Evolutionary conservation across 2,797 vertebrate species (phyloP).

Genomic region (Chelmon rostratus): DNA sequence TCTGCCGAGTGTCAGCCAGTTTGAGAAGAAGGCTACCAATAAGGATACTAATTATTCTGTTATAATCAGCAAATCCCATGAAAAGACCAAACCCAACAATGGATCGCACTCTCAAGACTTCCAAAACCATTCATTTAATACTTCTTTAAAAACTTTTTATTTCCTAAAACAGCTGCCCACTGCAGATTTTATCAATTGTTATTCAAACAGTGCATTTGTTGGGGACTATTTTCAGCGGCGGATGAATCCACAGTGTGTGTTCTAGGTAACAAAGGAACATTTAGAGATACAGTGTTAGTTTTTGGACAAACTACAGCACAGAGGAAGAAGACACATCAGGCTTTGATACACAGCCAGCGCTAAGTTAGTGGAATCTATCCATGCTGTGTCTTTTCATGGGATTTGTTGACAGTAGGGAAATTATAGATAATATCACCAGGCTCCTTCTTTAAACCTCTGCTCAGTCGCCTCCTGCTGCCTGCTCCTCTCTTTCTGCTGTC

Average conservation of each 20-base stretch:
- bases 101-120: too few species aligned
- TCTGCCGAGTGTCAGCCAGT: background rate
- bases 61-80: too few species aligned
- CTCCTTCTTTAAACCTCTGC: background rate
- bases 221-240: too few species aligned
- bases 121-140: too few species aligned
- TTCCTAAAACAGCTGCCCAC: background rate
- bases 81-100: too few species aligned
- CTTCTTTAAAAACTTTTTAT: background rate
- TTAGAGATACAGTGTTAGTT: background rate
- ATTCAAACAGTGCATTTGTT: background rate
- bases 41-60: too few species aligned
- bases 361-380: background rate
- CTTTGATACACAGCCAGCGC: background rate
- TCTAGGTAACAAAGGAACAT: background rate
- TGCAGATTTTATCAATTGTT: background rate
- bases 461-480: background rate
- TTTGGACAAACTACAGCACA: background rate
- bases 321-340: background rate
- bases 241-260: background rate
- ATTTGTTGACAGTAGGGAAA: background rate
- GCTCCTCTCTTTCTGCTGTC: too few species aligned
- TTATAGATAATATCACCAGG: background rate
- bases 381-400: background rate
- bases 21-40: background rate